Evolutionary conservation across 2,888 invertebrate genomes (phyloP), one percentile per base, ranked within the genome.

Genomic region (Sinodicranocentrus sp.): DNA sequence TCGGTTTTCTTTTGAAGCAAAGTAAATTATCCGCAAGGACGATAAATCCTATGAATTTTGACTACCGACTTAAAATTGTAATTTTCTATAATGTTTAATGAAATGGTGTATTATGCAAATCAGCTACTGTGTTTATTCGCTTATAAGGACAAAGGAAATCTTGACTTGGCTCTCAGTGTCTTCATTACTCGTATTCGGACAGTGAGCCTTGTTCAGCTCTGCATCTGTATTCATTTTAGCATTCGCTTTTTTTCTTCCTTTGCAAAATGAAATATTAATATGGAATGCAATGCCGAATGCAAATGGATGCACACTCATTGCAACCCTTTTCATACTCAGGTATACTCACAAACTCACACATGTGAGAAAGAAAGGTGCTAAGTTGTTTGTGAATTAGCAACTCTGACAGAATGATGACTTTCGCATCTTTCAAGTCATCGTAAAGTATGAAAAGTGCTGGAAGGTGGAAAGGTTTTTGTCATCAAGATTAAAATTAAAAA

Each of bases 41-140:
- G 15, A 48, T 48, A 48, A 48, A 48, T 48, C n/a, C 48, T 43
- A 28, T 65, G 65, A 65, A 39, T 57, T 65, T 28, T 43, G 65
- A 23, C 65, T 15, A 23, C 43, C 13, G 43, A 43, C n/a, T 61
- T 65, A 43, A 39, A 8, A 25, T 65, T 63, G 17, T 63, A 33
- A 33, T 63, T 63, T 63, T 63, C 43, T 39, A 61, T 76, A 84
- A 80, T 73, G 76, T 59, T 70, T 84, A 86, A 83, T 84, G 84
- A 86, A 84, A 86, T 80, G 83, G 67, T 82, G 77, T 83, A 84
- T 71, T 84, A 86, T 83, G 86, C 78, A 84, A 86, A 86, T 84
- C 61, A 52, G 79, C 84, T 84, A 76, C 84, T 71, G 84, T 80
- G 57, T 76, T 71, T 68, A 71, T 39, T 73, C 39, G 2, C 77